Conservation (phyloP, 2,113 vertebrate species). For the Istiophorus platypterus region DNA sequence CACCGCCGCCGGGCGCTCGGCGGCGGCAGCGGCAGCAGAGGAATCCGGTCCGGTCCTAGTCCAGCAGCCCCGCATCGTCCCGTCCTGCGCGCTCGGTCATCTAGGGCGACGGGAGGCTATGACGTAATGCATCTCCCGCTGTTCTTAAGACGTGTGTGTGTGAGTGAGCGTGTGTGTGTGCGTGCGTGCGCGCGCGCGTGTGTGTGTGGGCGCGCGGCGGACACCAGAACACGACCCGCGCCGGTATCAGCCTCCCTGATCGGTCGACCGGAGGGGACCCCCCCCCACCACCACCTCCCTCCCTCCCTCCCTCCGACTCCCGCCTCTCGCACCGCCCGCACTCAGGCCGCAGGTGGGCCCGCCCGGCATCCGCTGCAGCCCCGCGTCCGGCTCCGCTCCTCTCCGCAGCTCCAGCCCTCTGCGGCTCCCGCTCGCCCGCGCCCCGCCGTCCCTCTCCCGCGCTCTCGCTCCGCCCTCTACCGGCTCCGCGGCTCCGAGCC, state of each 20-base stretch:
- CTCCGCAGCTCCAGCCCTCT: slow-evolving; percentile 59
- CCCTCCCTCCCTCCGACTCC: slow-evolving; percentile 19
- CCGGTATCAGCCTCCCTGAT: neutral
- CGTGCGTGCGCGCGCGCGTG: neutral
- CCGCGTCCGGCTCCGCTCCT: slow-evolving; percentile 51
- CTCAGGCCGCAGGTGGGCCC: slow-evolving; percentile 42
- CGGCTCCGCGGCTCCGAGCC: slow-evolving; percentile 46
- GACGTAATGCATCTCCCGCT: slow-evolving; percentile 78
- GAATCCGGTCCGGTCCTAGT: slow-evolving; percentile 50
- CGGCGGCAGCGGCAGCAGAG: slow-evolving; percentile 58
- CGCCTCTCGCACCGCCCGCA: slow-evolving; percentile 18
- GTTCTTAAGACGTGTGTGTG: slow-evolving; percentile 53
- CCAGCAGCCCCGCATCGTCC: slow-evolving; percentile 73
- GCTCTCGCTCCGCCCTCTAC: slow-evolving; percentile 68
- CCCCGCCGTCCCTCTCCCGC: slow-evolving; percentile 17
- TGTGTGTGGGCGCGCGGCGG: slow-evolving; percentile 11
- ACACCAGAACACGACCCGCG: neutral
- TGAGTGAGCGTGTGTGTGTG: neutral
- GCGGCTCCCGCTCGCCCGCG: slow-evolving; percentile 48
- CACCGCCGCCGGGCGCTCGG: slow-evolving; percentile 61
- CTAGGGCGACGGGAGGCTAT: slow-evolving; percentile 70
- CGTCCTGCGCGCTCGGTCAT: slow-evolving; percentile 76
- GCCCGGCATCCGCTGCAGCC: slow-evolving; percentile 49
- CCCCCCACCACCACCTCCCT: too few species aligned
- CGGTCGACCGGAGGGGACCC: neutral